phyloP scores from a whole-genome alignment of 1,140 invertebrate species.

The Drosophila paulistorum region DNA sequence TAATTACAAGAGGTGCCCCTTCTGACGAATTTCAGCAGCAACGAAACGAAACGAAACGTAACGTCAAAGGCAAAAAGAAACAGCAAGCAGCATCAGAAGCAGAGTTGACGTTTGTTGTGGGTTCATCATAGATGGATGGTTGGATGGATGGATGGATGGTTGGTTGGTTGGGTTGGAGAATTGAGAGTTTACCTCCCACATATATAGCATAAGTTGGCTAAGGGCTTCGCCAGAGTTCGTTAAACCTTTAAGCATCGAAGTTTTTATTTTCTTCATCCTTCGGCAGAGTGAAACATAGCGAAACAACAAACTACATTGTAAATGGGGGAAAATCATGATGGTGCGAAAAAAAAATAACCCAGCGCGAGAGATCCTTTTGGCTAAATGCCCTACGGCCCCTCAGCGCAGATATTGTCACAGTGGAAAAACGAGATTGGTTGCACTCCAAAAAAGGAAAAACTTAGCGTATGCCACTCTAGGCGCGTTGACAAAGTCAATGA shows the following conservation, averaged over 20 bases:
- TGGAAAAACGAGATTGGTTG: constrained; percentile 26
- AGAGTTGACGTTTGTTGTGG: constrained; percentile 61
- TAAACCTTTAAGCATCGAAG: constrained; percentile 78
- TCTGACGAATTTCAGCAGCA: constrained; percentile 15
- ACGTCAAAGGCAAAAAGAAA: constrained; percentile 56
- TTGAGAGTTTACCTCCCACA: constrained; percentile 10
- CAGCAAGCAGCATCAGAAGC: constrained; percentile 11
- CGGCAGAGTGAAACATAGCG: constrained; percentile 24
- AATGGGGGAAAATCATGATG: not conserved
- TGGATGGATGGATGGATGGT: not conserved
- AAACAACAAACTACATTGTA: constrained; percentile 19
- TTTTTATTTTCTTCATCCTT: constrained; percentile 62
- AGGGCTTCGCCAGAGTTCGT: constrained; percentile 57
- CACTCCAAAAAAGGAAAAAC: constrained; percentile 65
- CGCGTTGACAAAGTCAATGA: constrained; percentile 58
- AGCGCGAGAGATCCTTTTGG: not conserved
- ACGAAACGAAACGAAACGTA: constrained; percentile 35
- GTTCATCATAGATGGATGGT: constrained; percentile 32
- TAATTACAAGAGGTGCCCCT: constrained; percentile 3
- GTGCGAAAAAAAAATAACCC: not conserved
- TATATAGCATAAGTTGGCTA: constrained; percentile 12
- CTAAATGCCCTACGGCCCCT: constrained; percentile 22
- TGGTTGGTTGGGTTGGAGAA: constrained; percentile 15
- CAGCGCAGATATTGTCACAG: constrained; percentile 1
- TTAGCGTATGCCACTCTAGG: constrained; percentile 30